Percentiles rank a stretch among this genome's conserved stretches.
phyloP scores from a whole-genome alignment of 2,797 vertebrate species.

The Tachyglossus aculeatus region DNA sequence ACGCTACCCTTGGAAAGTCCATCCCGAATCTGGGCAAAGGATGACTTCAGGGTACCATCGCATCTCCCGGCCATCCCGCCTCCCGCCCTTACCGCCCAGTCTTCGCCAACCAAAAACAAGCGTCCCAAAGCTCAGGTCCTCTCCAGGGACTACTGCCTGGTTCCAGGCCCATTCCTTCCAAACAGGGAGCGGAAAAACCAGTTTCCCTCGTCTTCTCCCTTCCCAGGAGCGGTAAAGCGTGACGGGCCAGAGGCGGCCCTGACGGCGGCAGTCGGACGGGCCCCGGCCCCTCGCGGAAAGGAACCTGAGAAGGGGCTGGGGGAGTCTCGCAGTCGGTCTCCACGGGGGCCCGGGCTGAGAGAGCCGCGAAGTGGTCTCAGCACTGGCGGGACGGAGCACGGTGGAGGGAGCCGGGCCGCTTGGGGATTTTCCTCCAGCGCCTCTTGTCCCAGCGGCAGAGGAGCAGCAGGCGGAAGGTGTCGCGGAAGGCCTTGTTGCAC shows the following conservation, averaged over 20 bases:
- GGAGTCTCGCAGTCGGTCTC: too few relatives aligned
- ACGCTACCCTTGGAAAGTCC: not conserved
- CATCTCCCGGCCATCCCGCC: not conserved
- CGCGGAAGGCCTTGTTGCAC: conserved; percentile 79
- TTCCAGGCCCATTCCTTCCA: conserved; percentile 25
- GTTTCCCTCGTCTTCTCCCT: conserved; percentile 34
- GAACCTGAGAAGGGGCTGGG: too few relatives aligned
- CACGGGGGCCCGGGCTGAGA: not conserved
- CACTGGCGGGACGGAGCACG: conserved; percentile 60
- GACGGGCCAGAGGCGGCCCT: conserved; percentile 17
- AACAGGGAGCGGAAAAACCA: conserved; percentile 46
- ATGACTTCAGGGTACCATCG: not conserved
- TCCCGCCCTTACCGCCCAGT: conserved; percentile 5
- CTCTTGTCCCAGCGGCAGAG: conserved; percentile 72
- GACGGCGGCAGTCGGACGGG: conserved; percentile 32
- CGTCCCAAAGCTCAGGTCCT: conserved; percentile 31
- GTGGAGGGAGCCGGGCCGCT: conserved; percentile 56
- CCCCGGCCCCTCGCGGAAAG: too few relatives aligned
- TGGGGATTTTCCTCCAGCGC: conserved; percentile 68
- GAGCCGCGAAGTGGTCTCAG: conserved; percentile 15
- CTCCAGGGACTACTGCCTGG: conserved; percentile 38
- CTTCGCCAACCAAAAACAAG: conserved; percentile 41
- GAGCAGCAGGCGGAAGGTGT: conserved; percentile 79
- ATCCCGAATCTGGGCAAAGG: not conserved
- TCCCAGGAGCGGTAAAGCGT: conserved; percentile 11